Conservation (phyloP, 2,797 vertebrate species). For the Nannoperca obscura region DNA sequence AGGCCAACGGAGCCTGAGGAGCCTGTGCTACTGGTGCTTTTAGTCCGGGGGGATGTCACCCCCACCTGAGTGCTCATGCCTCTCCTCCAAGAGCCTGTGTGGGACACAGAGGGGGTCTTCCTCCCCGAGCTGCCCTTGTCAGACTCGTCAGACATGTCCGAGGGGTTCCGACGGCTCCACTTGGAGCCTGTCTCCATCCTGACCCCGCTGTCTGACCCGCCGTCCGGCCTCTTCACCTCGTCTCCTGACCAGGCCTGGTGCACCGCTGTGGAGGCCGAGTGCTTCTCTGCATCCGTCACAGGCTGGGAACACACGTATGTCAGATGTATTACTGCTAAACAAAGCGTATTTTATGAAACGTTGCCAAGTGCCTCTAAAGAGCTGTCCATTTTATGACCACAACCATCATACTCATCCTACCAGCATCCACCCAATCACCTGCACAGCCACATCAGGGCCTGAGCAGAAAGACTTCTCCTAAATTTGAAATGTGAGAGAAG, state of each 20-base stretch:
- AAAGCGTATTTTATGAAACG: constrained; percentile 53
- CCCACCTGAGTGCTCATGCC: constrained; percentile 97
- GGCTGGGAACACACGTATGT: constrained; percentile 62
- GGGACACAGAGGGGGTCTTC: constrained; percentile 90
- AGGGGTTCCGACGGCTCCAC: constrained; percentile 91
- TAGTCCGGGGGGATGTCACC: constrained; percentile 93
- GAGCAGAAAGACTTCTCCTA: neutral
- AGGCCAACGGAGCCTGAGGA: constrained; percentile 78
- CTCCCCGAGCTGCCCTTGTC: constrained; percentile 92
- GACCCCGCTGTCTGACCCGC: constrained; percentile 90
- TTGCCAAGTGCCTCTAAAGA: constrained; percentile 39
- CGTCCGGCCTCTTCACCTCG: constrained; percentile 92
- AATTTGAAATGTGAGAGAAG: neutral
- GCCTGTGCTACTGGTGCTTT: constrained; percentile 81
- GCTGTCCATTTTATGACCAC: constrained; percentile 40
- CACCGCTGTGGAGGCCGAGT: constrained; percentile 86
- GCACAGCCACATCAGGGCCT: constrained; percentile 3
- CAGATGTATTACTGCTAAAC: constrained; percentile 49
- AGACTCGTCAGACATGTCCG: constrained; percentile 94
- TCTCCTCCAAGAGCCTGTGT: constrained; percentile 96
- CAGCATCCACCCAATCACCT: constrained; percentile 37
- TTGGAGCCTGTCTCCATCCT: constrained; percentile 92
- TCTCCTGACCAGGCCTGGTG: constrained; percentile 90
- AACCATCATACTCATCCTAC: constrained; percentile 27
- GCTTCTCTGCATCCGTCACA: constrained; percentile 95